Evolutionary conservation across 2,888 invertebrate species (phyloP), one percentile per base, ranked within the genome.

Genomic region (Eupithecia tripunctaria): DNA sequence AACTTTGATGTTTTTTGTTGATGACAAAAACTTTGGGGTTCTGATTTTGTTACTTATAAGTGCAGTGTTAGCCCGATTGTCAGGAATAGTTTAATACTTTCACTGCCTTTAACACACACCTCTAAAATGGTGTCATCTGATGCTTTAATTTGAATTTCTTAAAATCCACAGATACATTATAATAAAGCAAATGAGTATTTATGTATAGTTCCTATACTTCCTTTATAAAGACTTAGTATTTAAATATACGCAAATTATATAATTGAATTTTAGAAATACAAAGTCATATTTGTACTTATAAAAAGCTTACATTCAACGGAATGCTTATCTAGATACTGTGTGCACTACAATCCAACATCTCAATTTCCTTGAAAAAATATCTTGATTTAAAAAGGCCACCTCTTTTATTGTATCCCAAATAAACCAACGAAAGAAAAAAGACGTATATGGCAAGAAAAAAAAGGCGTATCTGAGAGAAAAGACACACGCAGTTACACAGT

Each of bases 311-410:
- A 47, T 18, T 38, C 38, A 41, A 76, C 70, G 74, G 41, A 73
- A 73, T 59, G 69, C 71, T 75, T 78, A 77, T 80, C 79, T 74
- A 68, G 59, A 73, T 56, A 32, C 65, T 72, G 75, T 72, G 59
- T 70, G 63, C 64, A 67, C 73, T 74, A 75, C 76, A 75, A 76
- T 72, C 82, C 80, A 84, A 81, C 82, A 86, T 88, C 88, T 88
- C 87, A 85, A 90, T 90, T 92, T 92, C 93, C 87, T 81, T 90
- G 91, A 91, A 93, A 91, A 89, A 89, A 89, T 89, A 89, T 89
- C 87, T 85, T 82, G 83, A 82, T 85, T 87, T 87, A 86, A 86
- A 89, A 88, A 88, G 86, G 86, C 87, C 88, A 88, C 87, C 85
- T 85, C 89, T 90, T 93, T 93, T 93, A 92, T 93, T 91, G 88